phyloP scores from a whole-genome alignment of 2,888 invertebrate genomes.

The Malacosoma neustria region DNA sequence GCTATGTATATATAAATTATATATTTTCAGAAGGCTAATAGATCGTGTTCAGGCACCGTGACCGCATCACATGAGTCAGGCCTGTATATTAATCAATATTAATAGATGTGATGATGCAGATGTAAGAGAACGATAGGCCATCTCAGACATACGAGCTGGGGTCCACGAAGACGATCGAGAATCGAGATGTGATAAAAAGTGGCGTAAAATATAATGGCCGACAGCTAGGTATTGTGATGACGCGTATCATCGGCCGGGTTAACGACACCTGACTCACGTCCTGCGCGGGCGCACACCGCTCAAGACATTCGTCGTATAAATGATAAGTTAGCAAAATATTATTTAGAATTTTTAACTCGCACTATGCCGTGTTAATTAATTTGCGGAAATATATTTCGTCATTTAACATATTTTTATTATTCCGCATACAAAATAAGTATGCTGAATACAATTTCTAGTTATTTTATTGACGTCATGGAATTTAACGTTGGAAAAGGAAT shows the following conservation, averaged over 20 bases:
- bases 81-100: slow-evolving; percentile 2
- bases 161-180: slow-evolving; percentile 1
- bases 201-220: slow-evolving; percentile 40
- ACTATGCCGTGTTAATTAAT: slow-evolving; percentile 2
- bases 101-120: not conserved
- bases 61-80: slow-evolving; percentile 6
- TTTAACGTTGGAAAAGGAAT: not conserved
- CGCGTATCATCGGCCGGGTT: slow-evolving; percentile 35
- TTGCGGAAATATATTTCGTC: not conserved
- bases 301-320: slow-evolving; percentile 38
- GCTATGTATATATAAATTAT: too few relatives aligned
- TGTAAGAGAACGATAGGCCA: not conserved
- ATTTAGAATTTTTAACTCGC: slow-evolving; percentile 11
- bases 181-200: slow-evolving; percentile 11
- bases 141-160: not conserved
- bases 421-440: not conserved
- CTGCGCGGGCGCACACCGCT: slow-evolving; percentile 31
- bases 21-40: too few relatives aligned
- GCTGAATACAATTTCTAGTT: not conserved
- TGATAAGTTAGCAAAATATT: slow-evolving; percentile 31
- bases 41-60: not conserved
- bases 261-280: slow-evolving; percentile 67
- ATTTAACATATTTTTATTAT: not conserved
- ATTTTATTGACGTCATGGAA: not conserved
- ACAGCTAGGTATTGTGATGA: slow-evolving; percentile 50